Percentiles rank a stretch among this genome's conserved stretches.
phyloP scores from a whole-genome alignment of 2,113 vertebrate genomes.

The Laticauda laticaudata region DNA sequence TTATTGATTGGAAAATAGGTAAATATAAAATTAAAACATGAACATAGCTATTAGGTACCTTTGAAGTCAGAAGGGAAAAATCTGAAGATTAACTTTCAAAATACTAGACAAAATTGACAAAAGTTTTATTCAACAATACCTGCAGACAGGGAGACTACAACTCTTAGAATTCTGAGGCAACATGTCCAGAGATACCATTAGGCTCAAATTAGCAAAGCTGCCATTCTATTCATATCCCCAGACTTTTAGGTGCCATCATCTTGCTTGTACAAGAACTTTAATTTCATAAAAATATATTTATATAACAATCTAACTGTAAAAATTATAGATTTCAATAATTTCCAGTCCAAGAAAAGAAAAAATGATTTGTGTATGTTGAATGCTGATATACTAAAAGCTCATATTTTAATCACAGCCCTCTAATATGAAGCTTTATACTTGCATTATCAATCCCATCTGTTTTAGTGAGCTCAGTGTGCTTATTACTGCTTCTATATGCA shows the following conservation, averaged over 20 bases:
- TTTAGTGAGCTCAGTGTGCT: neutral
- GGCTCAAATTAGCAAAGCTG: neutral
- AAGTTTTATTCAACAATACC: neutral
- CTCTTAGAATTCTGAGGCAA: neutral
- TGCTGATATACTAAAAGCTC: neutral
- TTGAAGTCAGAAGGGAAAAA: slow-evolving; percentile 30
- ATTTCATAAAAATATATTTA: neutral
- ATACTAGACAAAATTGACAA: slow-evolving; percentile 9
- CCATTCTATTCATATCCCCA: slow-evolving; percentile 13
- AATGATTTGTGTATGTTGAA: neutral
- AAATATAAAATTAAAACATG: slow-evolving; percentile 33
- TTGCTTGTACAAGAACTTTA: neutral
- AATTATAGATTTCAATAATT: slow-evolving; percentile 6
- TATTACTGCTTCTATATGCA: slow-evolving; percentile 2
- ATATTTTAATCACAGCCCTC: neutral
- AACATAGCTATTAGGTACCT: slow-evolving; percentile 19
- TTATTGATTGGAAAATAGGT: neutral
- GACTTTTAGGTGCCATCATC: neutral
- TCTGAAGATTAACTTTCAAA: neutral
- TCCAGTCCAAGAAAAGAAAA: slow-evolving; percentile 7
- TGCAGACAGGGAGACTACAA: neutral
- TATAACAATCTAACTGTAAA: slow-evolving; percentile 19
- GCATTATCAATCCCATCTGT: neutral
- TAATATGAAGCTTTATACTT: slow-evolving; percentile 23
- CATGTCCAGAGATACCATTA: neutral